Base-by-base conservation (phyloP, 2,888 invertebrate species). In the Hedya salicella region DNA sequence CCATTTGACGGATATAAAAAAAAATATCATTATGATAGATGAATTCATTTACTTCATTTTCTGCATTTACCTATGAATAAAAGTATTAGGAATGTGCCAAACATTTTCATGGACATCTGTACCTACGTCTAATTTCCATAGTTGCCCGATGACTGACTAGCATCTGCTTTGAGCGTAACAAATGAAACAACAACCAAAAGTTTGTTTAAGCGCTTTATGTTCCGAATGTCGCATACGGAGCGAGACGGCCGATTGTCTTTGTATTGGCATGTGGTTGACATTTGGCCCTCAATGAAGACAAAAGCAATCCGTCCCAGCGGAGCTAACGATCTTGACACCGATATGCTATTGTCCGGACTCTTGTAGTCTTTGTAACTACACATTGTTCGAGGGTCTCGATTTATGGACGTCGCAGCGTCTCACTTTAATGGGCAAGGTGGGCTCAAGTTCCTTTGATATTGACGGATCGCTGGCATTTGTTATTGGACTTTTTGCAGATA, bases 271-370 rank as follows among this genome's bases (percentile, higher is more conserved):
- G 74, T 77, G 74, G 77, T 76, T 76, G 74, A 79, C 77, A 77
- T 81, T 81, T 74, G 80, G 75, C 78, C 84, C 76, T 85, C 80
- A 73, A 76, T 75, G 78, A 77, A 82, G 78, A 86, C 83, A 86
- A 85, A n/a, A 84, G 70, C 70, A 70, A 74, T 70, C n/a, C n/a
- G n/a, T n/a, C 68, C 68, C 68, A 68, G 69, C 54, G 59, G 53
- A 57, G 50, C 72, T 73, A 78, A 76, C 77, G 85, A 75, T 85
- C 86, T 86, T 89, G 86, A 87, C 88, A 88, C 78, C 79, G 80
- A 83, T 85, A 71, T 68, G 69, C 81, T 76, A 81, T 85, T 86
- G 82, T 85, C 80, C 79, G 65, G 6, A 25, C 25, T 36, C 21
- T 21, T 59, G 42, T 21, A 44, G 32, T 77, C 74, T 72, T 75